Conservation (phyloP, 2,797 vertebrate genomes). For the Thunnus albacares region DNA sequence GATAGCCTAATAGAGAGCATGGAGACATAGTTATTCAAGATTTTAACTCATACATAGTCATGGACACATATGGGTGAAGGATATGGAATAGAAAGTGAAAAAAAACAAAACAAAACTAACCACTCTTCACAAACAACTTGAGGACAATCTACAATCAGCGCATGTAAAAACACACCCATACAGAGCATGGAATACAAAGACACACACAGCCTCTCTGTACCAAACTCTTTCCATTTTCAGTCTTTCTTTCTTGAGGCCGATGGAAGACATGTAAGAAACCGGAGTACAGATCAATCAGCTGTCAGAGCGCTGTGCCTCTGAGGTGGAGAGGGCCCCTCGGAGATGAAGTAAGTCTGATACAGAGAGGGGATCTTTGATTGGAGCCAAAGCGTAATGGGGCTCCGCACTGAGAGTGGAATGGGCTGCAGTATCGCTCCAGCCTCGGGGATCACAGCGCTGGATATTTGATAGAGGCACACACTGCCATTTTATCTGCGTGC, state of each 20-base stretch:
- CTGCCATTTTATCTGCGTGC: slow-evolving; percentile 15
- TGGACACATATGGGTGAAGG: slow-evolving; percentile 11
- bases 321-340: slow-evolving; percentile 46
- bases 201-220: background rate
- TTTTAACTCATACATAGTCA: slow-evolving; percentile 56
- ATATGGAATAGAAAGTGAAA: slow-evolving; percentile 1
- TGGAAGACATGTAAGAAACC: slow-evolving; percentile 20
- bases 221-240: slow-evolving; percentile 26
- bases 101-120: background rate
- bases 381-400: slow-evolving; percentile 66
- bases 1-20: slow-evolving; percentile 43
- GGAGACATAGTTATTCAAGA: slow-evolving; percentile 45
- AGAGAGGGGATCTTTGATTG: slow-evolving; percentile 69
- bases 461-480: slow-evolving; percentile 37
- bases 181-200: background rate
- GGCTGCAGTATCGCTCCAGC: slow-evolving; percentile 36
- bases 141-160: slow-evolving; percentile 15
- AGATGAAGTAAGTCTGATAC: slow-evolving; percentile 65
- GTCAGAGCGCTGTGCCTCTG: slow-evolving; percentile 46
- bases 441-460: slow-evolving; percentile 46
- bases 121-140: slow-evolving; percentile 14
- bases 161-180: background rate
- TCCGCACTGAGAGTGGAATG: slow-evolving; percentile 46
- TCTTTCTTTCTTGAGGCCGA: slow-evolving; percentile 11
- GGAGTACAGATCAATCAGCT: slow-evolving; percentile 62